Percentiles rank a stretch among this genome's conserved stretches.
These are phyloP conservation scores for Zosterops borbonicus DNA, from an alignment of 2,113 vertebrate species.

Conservation along the genomic window DNA sequence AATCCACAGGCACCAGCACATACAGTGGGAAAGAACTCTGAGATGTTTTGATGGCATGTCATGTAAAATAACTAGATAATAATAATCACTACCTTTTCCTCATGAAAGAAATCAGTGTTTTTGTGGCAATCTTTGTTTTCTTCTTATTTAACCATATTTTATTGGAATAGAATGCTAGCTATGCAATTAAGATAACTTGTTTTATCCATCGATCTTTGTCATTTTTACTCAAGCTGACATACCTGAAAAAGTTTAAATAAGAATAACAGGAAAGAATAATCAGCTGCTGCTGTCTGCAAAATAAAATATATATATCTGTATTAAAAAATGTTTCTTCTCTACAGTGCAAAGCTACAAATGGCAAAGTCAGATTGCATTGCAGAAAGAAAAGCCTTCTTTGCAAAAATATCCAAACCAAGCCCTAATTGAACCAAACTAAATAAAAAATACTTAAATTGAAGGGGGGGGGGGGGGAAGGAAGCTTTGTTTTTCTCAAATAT, in stretches of 20 bases:
- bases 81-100: not conserved
- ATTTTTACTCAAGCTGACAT: not conserved
- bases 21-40: not conserved
- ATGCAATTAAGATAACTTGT: not conserved
- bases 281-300: not conserved
- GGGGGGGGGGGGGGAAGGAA: too few relatives aligned
- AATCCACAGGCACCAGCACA: accelerated
- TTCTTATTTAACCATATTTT: not conserved
- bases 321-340: not conserved
- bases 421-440: not conserved
- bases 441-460: not conserved
- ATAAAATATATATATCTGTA: not conserved
- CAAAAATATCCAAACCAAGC: not conserved
- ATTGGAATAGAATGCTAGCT: not conserved
- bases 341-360: not conserved
- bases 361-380: not conserved
- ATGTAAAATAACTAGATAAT: not conserved
- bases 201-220: not conserved
- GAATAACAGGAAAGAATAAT: not conserved
- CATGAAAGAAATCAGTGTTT: not conserved
- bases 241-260: not conserved
- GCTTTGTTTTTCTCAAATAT: not conserved
- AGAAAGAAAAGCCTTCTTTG: not conserved
- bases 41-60: not conserved
- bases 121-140: not conserved